phyloP scores from a whole-genome alignment of 2,113 vertebrate genomes.

The Coptodon bakossiorum region DNA sequence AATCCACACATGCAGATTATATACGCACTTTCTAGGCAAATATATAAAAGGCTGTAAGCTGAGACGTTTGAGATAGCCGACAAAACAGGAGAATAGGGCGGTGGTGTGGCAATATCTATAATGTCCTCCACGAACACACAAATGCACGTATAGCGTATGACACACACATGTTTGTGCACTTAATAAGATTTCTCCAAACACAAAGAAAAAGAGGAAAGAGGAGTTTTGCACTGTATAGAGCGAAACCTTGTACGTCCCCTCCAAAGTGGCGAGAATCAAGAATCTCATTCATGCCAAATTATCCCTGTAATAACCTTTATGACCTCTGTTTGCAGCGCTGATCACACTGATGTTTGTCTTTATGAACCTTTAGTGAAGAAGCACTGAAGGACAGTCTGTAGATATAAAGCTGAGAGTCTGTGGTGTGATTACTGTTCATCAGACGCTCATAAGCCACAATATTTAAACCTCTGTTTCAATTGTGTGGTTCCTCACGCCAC shows the following conservation, averaged over 20 bases:
- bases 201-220: conserved; percentile 56
- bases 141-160: neutral
- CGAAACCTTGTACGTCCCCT: neutral
- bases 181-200: conserved; percentile 26
- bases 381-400: neutral
- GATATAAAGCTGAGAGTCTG: neutral
- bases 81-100: conserved; percentile 26
- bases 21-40: conserved; percentile 33
- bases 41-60: conserved; percentile 54
- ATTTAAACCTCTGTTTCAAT: neutral
- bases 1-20: neutral
- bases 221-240: neutral
- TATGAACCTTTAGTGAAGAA: neutral
- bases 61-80: conserved; percentile 54
- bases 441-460: neutral
- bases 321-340: neutral
- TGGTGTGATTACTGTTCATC: neutral
- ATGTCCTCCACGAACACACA: neutral
- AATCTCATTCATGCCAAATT: neutral
- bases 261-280: neutral
- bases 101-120: neutral
- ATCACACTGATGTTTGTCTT: neutral
- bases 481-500: neutral
- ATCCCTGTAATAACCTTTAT: neutral
- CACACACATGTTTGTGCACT: conserved; percentile 7